A percentile compares a stretch with the other conserved stretches of the same genome.
Conservation (phyloP, 2,888 invertebrate species). For the Eledona agricola region DNA sequence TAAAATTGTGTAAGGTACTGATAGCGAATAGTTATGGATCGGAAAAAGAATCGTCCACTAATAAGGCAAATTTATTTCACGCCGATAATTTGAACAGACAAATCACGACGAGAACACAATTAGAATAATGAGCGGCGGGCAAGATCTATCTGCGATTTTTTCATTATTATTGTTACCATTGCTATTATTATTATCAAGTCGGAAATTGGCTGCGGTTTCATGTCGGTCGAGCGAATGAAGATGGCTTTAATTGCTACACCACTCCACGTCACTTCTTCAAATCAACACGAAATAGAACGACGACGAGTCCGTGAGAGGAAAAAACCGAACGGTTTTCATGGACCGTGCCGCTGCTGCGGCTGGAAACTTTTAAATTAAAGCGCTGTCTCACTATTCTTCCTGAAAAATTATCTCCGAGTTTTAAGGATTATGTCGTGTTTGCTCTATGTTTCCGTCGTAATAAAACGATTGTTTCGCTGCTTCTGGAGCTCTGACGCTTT, state of each 20-base stretch:
- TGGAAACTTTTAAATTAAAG: slow-evolving; percentile 28
- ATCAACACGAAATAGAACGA: slow-evolving; percentile 7
- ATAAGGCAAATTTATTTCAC: slow-evolving; percentile 34
- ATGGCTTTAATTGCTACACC: slow-evolving; percentile 19
- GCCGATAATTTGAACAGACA: slow-evolving; percentile 27
- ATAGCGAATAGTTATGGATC: no score
- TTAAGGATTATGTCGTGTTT: slow-evolving; percentile 18
- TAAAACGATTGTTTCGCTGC: slow-evolving; percentile 13
- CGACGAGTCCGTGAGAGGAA: slow-evolving; percentile 8
- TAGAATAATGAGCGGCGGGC: slow-evolving; percentile 25
- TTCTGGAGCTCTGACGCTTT: no score
- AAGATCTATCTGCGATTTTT: slow-evolving; percentile 20
- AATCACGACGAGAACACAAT: slow-evolving; percentile 27
- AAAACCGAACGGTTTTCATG: slow-evolving; percentile 9
- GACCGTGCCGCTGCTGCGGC: slow-evolving; percentile 1
- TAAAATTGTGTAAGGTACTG: no score
- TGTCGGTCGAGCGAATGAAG: slow-evolving; percentile 18
- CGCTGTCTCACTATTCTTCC: slow-evolving; percentile 14
- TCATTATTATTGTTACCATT: slow-evolving; percentile 13
- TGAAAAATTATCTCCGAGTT: slow-evolving; percentile 23
- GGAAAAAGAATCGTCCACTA: slow-evolving; percentile 16
- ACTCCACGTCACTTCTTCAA: slow-evolving; percentile 17
- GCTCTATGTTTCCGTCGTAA: slow-evolving; percentile 9
- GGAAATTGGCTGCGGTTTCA: slow-evolving; percentile 28
- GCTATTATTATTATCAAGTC: slow-evolving; percentile 24